Conservation (phyloP, 2,113 vertebrate genomes). For the Nycticorax nycticorax region DNA sequence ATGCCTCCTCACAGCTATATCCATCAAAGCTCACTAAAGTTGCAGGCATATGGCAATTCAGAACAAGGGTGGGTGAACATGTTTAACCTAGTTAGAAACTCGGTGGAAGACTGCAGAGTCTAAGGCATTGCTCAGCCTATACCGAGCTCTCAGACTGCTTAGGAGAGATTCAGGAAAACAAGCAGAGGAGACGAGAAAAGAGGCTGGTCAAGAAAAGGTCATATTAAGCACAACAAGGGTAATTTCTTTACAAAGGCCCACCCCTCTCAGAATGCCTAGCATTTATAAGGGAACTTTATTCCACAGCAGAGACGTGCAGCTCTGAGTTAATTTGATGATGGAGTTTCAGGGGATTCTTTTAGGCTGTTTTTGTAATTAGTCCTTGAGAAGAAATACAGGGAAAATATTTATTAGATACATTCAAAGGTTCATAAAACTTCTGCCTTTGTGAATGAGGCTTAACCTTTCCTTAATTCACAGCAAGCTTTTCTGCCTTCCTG, state of each 20-base stretch:
- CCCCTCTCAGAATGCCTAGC: neutral
- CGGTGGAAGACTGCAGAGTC: neutral
- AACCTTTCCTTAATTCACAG: neutral
- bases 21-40: slow-evolving; percentile 5
- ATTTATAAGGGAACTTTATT: neutral
- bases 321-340: neutral
- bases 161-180: neutral
- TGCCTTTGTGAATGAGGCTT: neutral
- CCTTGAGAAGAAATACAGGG: neutral
- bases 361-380: neutral
- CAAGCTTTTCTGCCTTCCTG: neutral
- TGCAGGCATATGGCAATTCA: slow-evolving; percentile 42
- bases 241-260: neutral
- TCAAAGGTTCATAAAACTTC: neutral
- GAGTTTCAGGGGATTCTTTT: neutral
- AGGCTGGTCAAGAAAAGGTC: neutral
- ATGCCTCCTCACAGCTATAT: neutral
- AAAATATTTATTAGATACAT: neutral
- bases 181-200: neutral
- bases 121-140: neutral
- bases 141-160: neutral
- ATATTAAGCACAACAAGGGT: neutral
- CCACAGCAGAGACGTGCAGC: neutral
- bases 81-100: slow-evolving; percentile 43
- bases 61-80: slow-evolving; percentile 26